phyloP scores from a whole-genome alignment of 64 coral and sea anemone species.

The Stichodactyla helianthus region DNA sequence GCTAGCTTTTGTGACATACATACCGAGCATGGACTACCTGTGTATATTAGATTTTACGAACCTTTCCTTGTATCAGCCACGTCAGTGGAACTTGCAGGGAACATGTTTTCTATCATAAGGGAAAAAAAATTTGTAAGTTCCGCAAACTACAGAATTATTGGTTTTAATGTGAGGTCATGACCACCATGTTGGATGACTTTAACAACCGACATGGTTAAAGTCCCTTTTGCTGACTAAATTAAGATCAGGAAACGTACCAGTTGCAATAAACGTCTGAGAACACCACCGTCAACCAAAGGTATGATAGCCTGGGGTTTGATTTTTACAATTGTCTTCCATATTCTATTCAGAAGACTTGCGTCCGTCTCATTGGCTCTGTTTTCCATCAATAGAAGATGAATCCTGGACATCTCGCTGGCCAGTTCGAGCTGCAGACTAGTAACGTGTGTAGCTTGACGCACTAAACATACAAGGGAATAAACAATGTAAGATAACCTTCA shows the following conservation, averaged over 20 bases:
- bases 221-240: too few relatives aligned
- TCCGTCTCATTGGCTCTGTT: neutral
- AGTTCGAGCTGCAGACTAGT: neutral
- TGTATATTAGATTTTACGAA: neutral
- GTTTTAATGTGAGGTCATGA: too few relatives aligned
- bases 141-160: too few relatives aligned
- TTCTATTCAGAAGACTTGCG: neutral
- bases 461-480: neutral
- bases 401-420: neutral
- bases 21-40: too few relatives aligned
- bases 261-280: neutral
- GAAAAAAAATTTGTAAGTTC: neutral
- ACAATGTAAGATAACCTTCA: neutral
- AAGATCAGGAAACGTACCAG: neutral
- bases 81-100: neutral
- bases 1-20: too few relatives aligned
- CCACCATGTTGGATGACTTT: too few relatives aligned
- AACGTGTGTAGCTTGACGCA: neutral
- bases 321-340: neutral
- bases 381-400: slow-evolving; percentile 1
- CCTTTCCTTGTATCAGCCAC: slow-evolving; percentile 14
- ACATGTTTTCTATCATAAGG: neutral
- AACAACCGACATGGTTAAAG: too few relatives aligned
- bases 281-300: neutral
- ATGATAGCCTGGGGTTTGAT: slow-evolving; percentile 4